Evolutionary conservation across 1,140 invertebrate species (phyloP), one percentile per base, ranked within the genome.

Genomic region (Anagrus nilaparvatae): DNA sequence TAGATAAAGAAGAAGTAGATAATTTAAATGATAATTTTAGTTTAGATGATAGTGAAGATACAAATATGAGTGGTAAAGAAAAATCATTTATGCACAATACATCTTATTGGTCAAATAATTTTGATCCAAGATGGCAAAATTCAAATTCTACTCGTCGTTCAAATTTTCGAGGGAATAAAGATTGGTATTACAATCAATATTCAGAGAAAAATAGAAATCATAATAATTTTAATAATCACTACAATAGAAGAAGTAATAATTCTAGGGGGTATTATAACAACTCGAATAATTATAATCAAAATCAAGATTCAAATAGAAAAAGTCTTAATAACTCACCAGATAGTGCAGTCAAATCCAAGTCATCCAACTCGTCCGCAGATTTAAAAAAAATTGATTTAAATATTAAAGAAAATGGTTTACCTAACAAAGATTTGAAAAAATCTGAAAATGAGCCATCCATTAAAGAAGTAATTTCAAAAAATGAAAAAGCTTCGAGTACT

Each of bases 111-210:
- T 35, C 38, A 16, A 44, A 32, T 33, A 36, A 38, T 39, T 30
- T 38, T 39, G 25, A 40, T 38, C 40, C 38, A 24, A 23, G 43
- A 46, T 48, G 47, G 47, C 49, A 43, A 37, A 39, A 34, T 36
- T 10, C 19, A 20, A 49, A 44, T 46, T 28, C 9, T 14, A n/a
- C 34, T 38, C 16, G 27, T 21, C 35, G 40, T 8, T 27, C 27
- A 17, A 28, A 16, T 32, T 18, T 27, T 21, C 32, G 41, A 23
- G 24, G 36, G 19, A 14, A 18, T 21, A 38, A 44, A 30, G 25
- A 37, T 24, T 45, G 40, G 28, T 39, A 42, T 27, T 27, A 29
- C 35, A 19, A 47, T 29, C 31, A 25, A 4, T 30, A 33, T 38
- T 19, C 31, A 20, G 46, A 48, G 10, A 43, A 47, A 33, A 31